Evolutionary conservation across 2,888 invertebrate genomes (phyloP).

Genomic region (Lasioglossum leucozonium): DNA sequence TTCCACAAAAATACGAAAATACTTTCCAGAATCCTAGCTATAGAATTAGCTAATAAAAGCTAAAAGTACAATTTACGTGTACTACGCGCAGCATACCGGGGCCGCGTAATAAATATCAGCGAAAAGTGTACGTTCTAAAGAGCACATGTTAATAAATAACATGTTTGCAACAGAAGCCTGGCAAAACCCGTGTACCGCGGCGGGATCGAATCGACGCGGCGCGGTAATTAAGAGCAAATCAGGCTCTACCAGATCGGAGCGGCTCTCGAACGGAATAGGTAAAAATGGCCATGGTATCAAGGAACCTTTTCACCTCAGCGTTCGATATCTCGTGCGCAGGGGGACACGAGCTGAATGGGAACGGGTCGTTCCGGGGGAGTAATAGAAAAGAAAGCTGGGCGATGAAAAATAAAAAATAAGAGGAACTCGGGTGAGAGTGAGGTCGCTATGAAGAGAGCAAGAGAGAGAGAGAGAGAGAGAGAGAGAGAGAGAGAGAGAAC

Average conservation of each 20-base stretch:
- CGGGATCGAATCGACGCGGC: background rate
- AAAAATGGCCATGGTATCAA: conserved; percentile 22
- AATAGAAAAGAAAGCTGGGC: conserved; percentile 18
- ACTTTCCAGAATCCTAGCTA: too few relatives aligned
- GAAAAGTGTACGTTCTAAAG: background rate
- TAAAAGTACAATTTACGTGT: background rate
- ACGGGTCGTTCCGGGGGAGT: conserved; percentile 7
- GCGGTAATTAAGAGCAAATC: conserved; percentile 10
- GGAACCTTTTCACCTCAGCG: conserved; percentile 46
- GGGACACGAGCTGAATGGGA: conserved; percentile 20
- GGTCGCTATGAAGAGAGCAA: background rate
- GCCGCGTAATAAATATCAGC: background rate
- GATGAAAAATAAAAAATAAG: conserved; percentile 8
- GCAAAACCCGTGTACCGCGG: background rate
- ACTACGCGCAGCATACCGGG: background rate
- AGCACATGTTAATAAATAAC: background rate
- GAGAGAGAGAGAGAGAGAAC: conserved; percentile 12
- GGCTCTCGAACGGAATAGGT: background rate
- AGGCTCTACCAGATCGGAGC: background rate
- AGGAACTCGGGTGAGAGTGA: background rate
- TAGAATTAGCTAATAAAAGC: too few relatives aligned
- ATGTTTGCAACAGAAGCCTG: background rate
- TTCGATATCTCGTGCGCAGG: conserved; percentile 28
- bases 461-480: background rate
- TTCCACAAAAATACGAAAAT: too few relatives aligned